Percentiles rank a stretch among this genome's conserved stretches.
Evolutionary conservation across 2,113 vertebrate genomes (phyloP).

Genomic region (Charina bottae): DNA sequence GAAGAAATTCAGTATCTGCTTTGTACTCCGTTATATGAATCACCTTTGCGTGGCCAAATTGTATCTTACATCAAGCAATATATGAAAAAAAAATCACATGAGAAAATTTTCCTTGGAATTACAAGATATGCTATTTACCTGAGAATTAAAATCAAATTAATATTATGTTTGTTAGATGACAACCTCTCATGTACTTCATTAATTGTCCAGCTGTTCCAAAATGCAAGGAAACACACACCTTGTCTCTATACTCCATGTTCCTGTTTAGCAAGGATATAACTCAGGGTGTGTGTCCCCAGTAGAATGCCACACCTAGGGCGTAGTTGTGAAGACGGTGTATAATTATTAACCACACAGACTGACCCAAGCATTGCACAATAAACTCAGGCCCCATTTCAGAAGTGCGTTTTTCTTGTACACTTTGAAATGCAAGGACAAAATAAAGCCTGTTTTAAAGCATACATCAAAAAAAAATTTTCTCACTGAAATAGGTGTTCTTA

Average conservation of each 20-base stretch:
- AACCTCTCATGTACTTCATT: slow-evolving; percentile 68
- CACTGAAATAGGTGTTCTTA: background rate
- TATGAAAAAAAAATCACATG: background rate
- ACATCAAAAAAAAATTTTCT: background rate
- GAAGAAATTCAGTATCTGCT: background rate
- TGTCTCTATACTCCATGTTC: slow-evolving; percentile 73
- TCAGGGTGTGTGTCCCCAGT: slow-evolving; percentile 73
- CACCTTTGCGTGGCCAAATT: background rate
- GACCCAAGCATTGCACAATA: slow-evolving; percentile 74
- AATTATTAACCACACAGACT: slow-evolving; percentile 76
- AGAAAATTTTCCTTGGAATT: background rate
- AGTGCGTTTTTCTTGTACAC: background rate
- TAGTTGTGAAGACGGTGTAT: slow-evolving; percentile 75
- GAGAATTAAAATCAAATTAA: slow-evolving; percentile 66
- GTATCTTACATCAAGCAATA: background rate
- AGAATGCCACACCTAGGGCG: slow-evolving; percentile 76
- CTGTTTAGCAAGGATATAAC: slow-evolving; percentile 77
- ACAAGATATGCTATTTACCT: slow-evolving; percentile 65
- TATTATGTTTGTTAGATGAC: slow-evolving; percentile 64
- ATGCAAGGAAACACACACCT: slow-evolving; percentile 72
- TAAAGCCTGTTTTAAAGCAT: background rate
- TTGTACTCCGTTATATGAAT: background rate
- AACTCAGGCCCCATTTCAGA: slow-evolving; percentile 52
- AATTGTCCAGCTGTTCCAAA: slow-evolving; percentile 67
- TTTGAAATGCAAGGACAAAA: background rate